These are phyloP conservation scores for Ptychodera flava DNA, from an alignment of 35 echinoderm and acorn worm genomes.

Conservation along the genomic window DNA sequence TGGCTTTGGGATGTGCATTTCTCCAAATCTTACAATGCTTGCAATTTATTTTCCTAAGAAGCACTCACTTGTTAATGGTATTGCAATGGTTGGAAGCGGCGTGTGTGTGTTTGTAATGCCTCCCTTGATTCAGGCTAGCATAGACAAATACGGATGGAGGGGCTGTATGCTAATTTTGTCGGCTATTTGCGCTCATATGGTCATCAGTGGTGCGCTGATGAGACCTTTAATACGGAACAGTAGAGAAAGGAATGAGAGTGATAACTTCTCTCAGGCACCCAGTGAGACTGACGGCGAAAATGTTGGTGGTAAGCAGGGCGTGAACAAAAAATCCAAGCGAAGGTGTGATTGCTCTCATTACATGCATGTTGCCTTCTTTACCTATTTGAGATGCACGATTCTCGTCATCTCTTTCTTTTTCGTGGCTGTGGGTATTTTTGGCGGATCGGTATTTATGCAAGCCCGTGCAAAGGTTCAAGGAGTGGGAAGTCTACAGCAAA, in stretches of 20 bases:
- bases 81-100: conserved; percentile 27
- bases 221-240: conserved; percentile 13
- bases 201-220: conserved; percentile 11
- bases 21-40: conserved; percentile 2
- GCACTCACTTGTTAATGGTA: conserved; percentile 26
- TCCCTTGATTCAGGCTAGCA: conserved; percentile 4
- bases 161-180: conserved; percentile 13
- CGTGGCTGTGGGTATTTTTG: neutral
- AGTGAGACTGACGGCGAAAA: neutral
- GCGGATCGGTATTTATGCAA: neutral
- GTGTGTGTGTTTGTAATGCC: conserved; percentile 15
- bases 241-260: neutral
- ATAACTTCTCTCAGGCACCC: neutral
- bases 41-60: conserved; percentile 17
- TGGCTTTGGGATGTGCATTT: conserved; percentile 7
- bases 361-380: neutral
- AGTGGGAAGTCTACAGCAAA: neutral
- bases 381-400: neutral
- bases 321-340: neutral
- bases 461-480: neutral
- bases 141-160: conserved; percentile 29
- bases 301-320: neutral
- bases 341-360: neutral
- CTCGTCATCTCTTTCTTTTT: neutral
- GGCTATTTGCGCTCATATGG: neutral